Evolutionary conservation across 2,888 invertebrate genomes (phyloP).

Genomic region (Dryobotodes eremita): DNA sequence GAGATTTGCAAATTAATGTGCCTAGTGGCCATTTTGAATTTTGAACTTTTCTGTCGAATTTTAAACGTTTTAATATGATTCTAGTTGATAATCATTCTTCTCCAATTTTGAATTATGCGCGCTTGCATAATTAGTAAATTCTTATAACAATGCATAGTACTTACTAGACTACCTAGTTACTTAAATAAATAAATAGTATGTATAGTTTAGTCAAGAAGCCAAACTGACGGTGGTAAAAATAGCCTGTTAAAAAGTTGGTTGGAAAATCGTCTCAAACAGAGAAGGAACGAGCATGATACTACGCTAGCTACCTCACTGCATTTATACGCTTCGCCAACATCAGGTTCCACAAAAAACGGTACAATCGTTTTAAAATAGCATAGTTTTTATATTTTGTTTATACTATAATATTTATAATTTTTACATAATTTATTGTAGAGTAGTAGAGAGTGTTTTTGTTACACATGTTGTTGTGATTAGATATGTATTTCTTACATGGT

Average conservation of each 20-base stretch:
- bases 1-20: constrained; percentile 4
- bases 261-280: not conserved
- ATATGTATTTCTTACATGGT: constrained; percentile 11
- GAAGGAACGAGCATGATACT: not conserved
- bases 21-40: not conserved
- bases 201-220: not conserved
- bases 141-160: not conserved
- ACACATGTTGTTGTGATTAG: constrained; percentile 7
- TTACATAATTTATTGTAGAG: constrained; percentile 7
- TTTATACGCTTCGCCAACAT: constrained; percentile 27
- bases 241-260: not conserved
- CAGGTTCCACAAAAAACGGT: constrained; percentile 12
- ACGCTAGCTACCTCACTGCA: constrained; percentile 39
- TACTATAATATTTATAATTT: not conserved
- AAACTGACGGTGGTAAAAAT: not conserved
- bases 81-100: constrained; percentile 2
- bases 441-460: not conserved
- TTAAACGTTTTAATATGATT: constrained; percentile 3
- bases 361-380: constrained; percentile 14
- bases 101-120: not conserved
- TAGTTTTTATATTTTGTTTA: not conserved
- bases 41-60: not conserved
- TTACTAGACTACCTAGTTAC: not conserved
- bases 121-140: not conserved
- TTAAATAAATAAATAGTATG: not conserved